Base-by-base conservation (phyloP, 2,797 vertebrate species). In the Rhinoraja longicauda region DNA sequence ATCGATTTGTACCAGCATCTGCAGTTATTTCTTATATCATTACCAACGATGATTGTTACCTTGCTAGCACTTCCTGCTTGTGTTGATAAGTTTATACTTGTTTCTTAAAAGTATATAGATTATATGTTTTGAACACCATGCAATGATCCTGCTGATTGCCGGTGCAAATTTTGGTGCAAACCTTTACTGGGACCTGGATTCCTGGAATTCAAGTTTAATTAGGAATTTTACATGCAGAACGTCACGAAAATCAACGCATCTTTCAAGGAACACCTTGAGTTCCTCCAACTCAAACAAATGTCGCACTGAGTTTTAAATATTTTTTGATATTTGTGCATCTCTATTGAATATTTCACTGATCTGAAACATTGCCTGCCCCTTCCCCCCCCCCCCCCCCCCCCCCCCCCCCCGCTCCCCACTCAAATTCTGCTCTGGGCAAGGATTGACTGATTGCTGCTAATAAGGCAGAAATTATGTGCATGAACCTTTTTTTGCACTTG, bases 141-240 rank as follows among this genome's bases (percentile, higher is more conserved):
- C 4, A 86, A 13, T 86, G 57, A 86, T 13, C 76, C 59, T 64
- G 59, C 21, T 67, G 1, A n/a, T n/a, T n/a, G n/a, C n/a, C n/a
- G n/a, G n/a, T n/a, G n/a, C n/a, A n/a, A n/a, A n/a, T n/a, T n/a
- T 32, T 32, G 59, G 70, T n/a, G 53, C 53, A 32, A 13, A 62
- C 62, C 26, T 29, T 15, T 5, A 8, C 62, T 19, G 13, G 6
- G 29, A 59, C 1, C 84, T 1, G 59, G n/a, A 88, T 88, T 88
- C 84, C 84, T 88, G 84, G 36, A 32, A 62, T 88, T 64, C 17
- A n/a, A 10, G 84, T 64, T 67, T 88, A 64, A 88, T 88, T 88
- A 21, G 84, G 19, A 88, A 32, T 36, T 5, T 64, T 88, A 17
- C 59, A 88, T 2, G 17, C 84, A 67, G 32, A 64, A 21, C n/a